phyloP scores from a whole-genome alignment of 2,888 invertebrate species.

The Mimas tiliae region DNA sequence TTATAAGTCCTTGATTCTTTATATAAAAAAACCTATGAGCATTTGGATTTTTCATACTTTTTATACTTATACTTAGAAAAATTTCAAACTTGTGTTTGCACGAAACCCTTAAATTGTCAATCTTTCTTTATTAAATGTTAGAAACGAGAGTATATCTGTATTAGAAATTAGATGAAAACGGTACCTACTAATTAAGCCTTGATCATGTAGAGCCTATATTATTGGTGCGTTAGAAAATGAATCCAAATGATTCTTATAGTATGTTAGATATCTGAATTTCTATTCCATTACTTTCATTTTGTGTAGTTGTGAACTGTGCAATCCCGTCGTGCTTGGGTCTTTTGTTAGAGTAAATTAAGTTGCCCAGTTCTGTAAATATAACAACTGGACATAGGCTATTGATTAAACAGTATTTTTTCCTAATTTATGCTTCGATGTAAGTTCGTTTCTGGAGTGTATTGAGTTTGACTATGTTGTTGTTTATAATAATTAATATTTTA shows the following conservation, averaged over 20 bases:
- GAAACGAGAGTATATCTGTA: constrained; percentile 31
- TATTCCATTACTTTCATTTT: constrained; percentile 48
- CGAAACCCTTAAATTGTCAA: not conserved
- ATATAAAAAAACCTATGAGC: not conserved
- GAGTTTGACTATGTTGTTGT: constrained; percentile 80
- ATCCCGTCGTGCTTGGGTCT: constrained; percentile 42
- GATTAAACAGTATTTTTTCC: constrained; percentile 80
- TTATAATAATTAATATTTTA: constrained; percentile 84
- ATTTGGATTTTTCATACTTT: not conserved
- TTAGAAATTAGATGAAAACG: constrained; percentile 55
- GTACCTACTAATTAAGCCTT: constrained; percentile 77
- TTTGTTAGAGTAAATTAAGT: constrained; percentile 57
- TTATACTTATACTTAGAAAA: not conserved
- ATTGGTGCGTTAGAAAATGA: constrained; percentile 66
- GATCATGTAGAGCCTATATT: constrained; percentile 60
- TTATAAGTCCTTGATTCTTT: too few species aligned
- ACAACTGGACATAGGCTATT: constrained; percentile 71
- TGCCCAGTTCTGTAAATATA: constrained; percentile 79
- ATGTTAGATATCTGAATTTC: constrained; percentile 43
- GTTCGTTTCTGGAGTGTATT: constrained; percentile 77
- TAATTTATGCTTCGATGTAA: constrained; percentile 82
- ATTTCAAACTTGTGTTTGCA: not conserved
- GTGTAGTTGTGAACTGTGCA: constrained; percentile 32
- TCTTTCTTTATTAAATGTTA: constrained; percentile 29
- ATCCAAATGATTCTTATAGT: constrained; percentile 41